Percentiles rank a stretch among this genome's conserved stretches.
These are phyloP conservation scores for Penaeus monodon DNA, from an alignment of 2,888 invertebrate species.

Conservation along the genomic window DNA sequence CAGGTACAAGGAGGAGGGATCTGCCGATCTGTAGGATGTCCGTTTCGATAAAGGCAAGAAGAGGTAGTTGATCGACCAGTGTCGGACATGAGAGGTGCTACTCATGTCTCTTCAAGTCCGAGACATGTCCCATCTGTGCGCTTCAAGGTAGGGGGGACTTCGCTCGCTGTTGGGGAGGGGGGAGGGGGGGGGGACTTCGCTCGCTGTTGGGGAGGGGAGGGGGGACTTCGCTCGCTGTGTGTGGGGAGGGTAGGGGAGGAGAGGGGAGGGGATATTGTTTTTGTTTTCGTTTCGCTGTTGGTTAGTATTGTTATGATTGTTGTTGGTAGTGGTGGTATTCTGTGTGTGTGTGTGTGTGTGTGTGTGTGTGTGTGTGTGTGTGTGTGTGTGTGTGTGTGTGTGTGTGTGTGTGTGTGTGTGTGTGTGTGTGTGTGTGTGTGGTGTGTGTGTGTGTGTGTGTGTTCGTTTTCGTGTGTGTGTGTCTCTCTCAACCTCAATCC, in stretches of 20 bases:
- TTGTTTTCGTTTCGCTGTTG: neutral
- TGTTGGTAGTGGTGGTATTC: too few relatives aligned
- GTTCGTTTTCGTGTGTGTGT: too few relatives aligned
- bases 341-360: too few relatives aligned
- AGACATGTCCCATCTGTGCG: constrained; percentile 88
- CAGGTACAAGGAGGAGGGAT: constrained; percentile 55
- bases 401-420: too few relatives aligned
- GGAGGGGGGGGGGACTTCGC: neutral
- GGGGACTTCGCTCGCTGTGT: too few relatives aligned
- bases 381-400: too few relatives aligned
- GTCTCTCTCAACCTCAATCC: neutral
- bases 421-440: too few relatives aligned
- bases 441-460: too few relatives aligned
- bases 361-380: too few relatives aligned
- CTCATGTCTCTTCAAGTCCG: constrained; percentile 93
- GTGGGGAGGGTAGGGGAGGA: too few relatives aligned
- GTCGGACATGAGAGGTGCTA: constrained; percentile 96
- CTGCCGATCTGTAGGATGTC: constrained; percentile 75
- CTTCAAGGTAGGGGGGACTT: constrained; percentile 33
- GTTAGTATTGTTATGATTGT: too few relatives aligned
- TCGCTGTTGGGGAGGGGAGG: too few relatives aligned
- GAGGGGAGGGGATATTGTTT: neutral
- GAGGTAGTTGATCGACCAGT: constrained; percentile 92
- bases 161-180: neutral
- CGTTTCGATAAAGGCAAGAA: constrained; percentile 97